Conservation (phyloP, 2,888 invertebrate genomes). For the Hypolimnas misippus region DNA sequence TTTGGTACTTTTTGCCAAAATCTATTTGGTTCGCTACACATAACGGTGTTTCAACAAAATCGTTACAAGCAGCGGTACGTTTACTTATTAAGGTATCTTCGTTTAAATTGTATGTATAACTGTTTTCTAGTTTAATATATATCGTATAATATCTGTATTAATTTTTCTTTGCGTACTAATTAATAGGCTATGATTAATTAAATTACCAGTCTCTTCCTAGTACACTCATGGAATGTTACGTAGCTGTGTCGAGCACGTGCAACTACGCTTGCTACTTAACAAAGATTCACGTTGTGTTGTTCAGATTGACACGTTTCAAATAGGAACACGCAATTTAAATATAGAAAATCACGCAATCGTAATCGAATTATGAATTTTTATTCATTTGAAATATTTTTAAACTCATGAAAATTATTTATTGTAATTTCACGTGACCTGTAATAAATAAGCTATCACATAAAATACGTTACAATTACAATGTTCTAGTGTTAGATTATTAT, state of each 20-base stretch:
- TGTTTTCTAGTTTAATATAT: slow-evolving; percentile 31
- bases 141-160: background rate
- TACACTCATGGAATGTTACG: slow-evolving; percentile 30
- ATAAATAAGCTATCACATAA: too few species aligned
- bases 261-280: slow-evolving; percentile 1
- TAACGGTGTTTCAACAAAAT: slow-evolving; percentile 72
- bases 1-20: slow-evolving; percentile 77
- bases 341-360: background rate
- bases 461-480: too few species aligned
- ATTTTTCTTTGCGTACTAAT: slow-evolving; percentile 17
- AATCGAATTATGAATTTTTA: too few species aligned
- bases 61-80: slow-evolving; percentile 58
- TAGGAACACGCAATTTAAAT: slow-evolving; percentile 3
- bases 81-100: slow-evolving; percentile 71
- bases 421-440: too few species aligned
- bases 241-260: slow-evolving; percentile 31
- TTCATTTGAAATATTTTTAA: too few species aligned
- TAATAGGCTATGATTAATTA: slow-evolving; percentile 16
- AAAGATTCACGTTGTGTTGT: slow-evolving; percentile 25
- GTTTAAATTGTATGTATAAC: slow-evolving; percentile 46
- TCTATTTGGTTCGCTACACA: slow-evolving; percentile 73
- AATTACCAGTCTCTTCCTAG: slow-evolving; percentile 27
- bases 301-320: slow-evolving; percentile 18
- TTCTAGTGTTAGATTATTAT: too few species aligned
- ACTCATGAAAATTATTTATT: too few species aligned